Conservation (phyloP, 2,113 vertebrate genomes). For the Pterocles burchelli region DNA sequence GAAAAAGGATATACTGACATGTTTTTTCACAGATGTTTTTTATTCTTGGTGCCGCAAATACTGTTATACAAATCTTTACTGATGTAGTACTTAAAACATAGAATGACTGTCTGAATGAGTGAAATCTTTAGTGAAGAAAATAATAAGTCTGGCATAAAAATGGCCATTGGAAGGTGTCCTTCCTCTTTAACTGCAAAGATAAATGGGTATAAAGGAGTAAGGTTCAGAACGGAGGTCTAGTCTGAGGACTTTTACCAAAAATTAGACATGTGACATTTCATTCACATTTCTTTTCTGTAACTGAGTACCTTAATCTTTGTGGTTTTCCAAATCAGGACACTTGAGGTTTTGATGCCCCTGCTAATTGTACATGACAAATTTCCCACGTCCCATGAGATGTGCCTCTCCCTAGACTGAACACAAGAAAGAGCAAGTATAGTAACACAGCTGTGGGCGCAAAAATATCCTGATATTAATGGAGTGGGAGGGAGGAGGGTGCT, state of each 20-base stretch:
- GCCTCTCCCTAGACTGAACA: neutral
- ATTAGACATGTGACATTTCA: neutral
- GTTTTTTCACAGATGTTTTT: neutral
- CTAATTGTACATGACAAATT: neutral
- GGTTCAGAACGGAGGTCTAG: neutral
- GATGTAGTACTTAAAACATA: neutral
- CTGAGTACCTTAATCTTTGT: neutral
- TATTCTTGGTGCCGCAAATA: neutral
- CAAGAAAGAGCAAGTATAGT: constrained; percentile 38
- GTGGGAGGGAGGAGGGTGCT: neutral
- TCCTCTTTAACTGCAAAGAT: neutral
- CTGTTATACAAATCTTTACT: neutral
- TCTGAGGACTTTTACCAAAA: neutral
- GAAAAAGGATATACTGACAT: neutral
- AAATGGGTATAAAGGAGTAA: neutral
- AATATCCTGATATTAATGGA: constrained; percentile 44
- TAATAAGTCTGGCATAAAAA: neutral
- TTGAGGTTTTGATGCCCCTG: neutral
- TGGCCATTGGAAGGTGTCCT: neutral
- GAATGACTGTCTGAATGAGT: neutral
- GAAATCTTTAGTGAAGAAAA: neutral
- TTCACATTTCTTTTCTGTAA: neutral
- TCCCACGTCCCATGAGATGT: neutral
- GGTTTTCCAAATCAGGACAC: neutral
- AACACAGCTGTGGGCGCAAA: constrained; percentile 54